Evolutionary conservation across 2,888 invertebrate genomes (phyloP).

Genomic region (Ecdyonurus torrentis): DNA sequence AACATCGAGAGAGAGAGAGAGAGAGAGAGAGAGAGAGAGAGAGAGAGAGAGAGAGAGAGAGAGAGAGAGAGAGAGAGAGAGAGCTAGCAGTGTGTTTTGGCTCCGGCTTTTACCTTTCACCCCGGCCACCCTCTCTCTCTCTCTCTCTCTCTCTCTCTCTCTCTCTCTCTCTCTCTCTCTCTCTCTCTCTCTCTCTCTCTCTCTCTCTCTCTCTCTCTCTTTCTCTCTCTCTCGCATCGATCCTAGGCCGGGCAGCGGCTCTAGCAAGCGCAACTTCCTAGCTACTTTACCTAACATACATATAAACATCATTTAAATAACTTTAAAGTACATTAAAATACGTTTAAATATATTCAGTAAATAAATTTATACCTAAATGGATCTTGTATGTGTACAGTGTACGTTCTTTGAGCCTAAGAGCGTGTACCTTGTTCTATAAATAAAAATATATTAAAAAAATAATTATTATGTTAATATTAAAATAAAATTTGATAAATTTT

Average conservation of each 20-base stretch:
- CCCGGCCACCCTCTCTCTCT: background rate
- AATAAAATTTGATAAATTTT: too few species aligned
- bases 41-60: slow-evolving; percentile 7
- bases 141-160: background rate
- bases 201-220: background rate
- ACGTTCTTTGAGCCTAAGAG: too few species aligned
- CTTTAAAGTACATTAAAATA: too few species aligned
- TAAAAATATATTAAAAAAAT: too few species aligned
- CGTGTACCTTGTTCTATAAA: too few species aligned
- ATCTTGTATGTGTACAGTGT: too few species aligned
- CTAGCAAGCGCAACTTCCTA: too few species aligned
- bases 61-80: slow-evolving; percentile 7
- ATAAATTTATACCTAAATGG: too few species aligned
- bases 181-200: background rate
- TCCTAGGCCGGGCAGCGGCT: background rate
- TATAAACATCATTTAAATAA: too few species aligned
- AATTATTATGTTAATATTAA: too few species aligned
- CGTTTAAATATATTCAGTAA: too few species aligned
- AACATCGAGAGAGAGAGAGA: background rate
- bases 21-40: background rate
- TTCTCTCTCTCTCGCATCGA: background rate
- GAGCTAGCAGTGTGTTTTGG: background rate
- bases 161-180: background rate
- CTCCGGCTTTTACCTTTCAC: background rate
- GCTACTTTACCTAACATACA: too few species aligned